Conservation (phyloP, 1,140 invertebrate genomes). For the Coelopa frigida region DNA sequence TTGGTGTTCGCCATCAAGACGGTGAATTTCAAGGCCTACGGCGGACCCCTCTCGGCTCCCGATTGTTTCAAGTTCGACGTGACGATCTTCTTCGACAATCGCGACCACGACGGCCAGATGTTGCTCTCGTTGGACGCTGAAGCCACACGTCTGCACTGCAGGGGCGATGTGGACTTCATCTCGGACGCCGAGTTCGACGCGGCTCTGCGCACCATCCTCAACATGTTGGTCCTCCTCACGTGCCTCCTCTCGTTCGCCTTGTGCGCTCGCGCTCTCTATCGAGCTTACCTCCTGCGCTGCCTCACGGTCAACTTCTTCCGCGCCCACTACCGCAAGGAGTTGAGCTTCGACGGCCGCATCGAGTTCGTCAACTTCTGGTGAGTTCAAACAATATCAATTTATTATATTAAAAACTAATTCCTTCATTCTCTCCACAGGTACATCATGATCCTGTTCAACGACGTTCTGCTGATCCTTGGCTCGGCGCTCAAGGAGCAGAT, state of each 20-base stretch:
- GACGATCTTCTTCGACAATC: constrained; percentile 77
- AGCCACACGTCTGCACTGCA: constrained; percentile 69
- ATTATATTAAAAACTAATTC: no score
- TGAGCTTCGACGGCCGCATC: constrained; percentile 73
- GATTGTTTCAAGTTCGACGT: constrained; percentile 86
- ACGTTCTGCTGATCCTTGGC: constrained; percentile 87
- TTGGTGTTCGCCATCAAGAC: constrained; percentile 77
- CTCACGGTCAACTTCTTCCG: constrained; percentile 82
- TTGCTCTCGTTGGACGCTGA: constrained; percentile 70
- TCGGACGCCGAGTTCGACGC: constrained; percentile 67
- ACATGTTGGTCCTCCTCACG: constrained; percentile 79
- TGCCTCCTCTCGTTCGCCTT: constrained; percentile 77
- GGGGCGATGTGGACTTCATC: constrained; percentile 68
- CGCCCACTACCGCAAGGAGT: constrained; percentile 57
- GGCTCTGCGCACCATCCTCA: constrained; percentile 69
- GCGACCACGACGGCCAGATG: constrained; percentile 92
- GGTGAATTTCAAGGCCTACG: constrained; percentile 73
- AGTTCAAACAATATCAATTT: background rate
- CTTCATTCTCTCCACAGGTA: constrained; percentile 55
- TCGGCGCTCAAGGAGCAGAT: constrained; percentile 91
- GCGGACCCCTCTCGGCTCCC: constrained; percentile 72
- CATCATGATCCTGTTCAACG: constrained; percentile 94
- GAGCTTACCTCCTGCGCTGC: constrained; percentile 77
- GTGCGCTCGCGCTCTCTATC: constrained; percentile 80
- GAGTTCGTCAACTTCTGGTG: constrained; percentile 94